phyloP scores from a whole-genome alignment of 2,797 vertebrate species.

The Cottoperca gobio region DNA sequence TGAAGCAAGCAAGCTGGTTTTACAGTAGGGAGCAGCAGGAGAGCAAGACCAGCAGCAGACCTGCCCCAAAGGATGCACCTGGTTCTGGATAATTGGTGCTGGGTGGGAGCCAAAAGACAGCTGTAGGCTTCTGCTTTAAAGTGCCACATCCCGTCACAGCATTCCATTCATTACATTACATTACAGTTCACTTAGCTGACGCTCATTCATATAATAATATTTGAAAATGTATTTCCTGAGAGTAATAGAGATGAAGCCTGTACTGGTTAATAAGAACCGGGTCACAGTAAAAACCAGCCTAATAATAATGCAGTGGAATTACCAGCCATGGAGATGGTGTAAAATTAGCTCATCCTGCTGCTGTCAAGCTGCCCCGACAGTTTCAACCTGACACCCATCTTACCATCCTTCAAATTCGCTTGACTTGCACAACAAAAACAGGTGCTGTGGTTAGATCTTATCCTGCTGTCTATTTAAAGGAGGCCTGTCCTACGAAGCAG shows the following conservation, averaged over 20 bases:
- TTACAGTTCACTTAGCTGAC: no score
- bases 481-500: no score
- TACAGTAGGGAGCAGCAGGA: no score
- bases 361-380: not conserved
- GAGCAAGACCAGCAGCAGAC: no score
- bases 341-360: conserved; percentile 27
- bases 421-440: not conserved
- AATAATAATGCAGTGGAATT: conserved; percentile 56
- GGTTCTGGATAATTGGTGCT: no score
- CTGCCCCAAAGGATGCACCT: not conserved
- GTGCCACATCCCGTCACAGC: no score
- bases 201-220: not conserved
- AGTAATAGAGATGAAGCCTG: not conserved
- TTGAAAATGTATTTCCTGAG: not conserved
- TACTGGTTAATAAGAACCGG: not conserved
- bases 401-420: not conserved
- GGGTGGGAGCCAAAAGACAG: not conserved
- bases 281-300: conserved; percentile 26
- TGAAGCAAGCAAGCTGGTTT: no score
- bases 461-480: not conserved
- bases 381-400: not conserved
- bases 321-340: conserved; percentile 10
- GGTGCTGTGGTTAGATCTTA: not conserved
- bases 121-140: no score
- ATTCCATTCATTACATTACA: no score